Percentiles rank a stretch among this genome's conserved stretches.
Conservation (phyloP, 2,888 invertebrate species). For the Agrypnus murinus region DNA sequence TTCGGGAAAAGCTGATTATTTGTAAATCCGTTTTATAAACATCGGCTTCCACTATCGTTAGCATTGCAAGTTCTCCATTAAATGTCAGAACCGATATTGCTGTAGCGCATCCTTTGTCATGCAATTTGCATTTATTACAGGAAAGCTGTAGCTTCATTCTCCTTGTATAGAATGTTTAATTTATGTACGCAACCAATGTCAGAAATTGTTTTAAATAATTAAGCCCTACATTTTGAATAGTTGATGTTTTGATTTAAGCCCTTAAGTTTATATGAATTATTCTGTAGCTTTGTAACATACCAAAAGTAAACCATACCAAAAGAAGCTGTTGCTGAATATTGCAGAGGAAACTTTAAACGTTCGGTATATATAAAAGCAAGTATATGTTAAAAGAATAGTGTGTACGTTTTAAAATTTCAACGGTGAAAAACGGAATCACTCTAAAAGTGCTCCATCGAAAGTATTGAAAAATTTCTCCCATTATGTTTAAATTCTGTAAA, state of each 20-base stretch:
- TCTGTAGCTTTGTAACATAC: no score
- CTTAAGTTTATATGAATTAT: no score
- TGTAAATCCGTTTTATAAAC: constrained; percentile 6
- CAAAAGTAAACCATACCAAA: no score
- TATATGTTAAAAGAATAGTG: no score
- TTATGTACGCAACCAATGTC: neutral
- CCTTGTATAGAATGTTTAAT: neutral
- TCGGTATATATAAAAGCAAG: no score
- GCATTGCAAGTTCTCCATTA: constrained; percentile 7
- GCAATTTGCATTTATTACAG: constrained; percentile 11
- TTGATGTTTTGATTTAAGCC: no score
- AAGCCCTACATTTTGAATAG: no score
- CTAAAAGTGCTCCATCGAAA: neutral
- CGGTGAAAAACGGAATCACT: neutral
- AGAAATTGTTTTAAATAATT: neutral
- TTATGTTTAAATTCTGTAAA: neutral
- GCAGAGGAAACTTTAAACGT: no score
- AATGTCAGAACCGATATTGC: constrained; percentile 3
- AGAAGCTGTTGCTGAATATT: no score
- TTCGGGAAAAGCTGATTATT: neutral
- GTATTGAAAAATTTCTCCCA: neutral
- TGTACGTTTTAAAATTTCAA: neutral
- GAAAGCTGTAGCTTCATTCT: neutral
- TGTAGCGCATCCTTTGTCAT: constrained; percentile 5
- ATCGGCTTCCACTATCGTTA: constrained; percentile 8